These are phyloP conservation scores for Drosophila prosaltans DNA, from an alignment of 1,140 invertebrate genomes.

Conservation along the genomic window DNA sequence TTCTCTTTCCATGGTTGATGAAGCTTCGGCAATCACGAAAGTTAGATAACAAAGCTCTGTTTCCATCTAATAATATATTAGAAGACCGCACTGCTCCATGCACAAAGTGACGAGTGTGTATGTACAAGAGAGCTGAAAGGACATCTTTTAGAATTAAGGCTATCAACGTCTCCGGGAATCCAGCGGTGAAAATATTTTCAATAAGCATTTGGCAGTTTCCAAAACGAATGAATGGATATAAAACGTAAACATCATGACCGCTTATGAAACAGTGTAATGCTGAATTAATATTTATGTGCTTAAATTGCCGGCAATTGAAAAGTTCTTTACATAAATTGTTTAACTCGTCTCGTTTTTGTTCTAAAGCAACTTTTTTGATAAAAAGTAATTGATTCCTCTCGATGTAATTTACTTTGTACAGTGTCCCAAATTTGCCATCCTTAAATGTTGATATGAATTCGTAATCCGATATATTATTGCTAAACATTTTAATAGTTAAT, in stretches of 20 bases:
- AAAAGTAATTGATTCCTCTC: slow-evolving; percentile 88
- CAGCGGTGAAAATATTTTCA: slow-evolving; percentile 89
- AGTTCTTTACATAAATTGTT: slow-evolving; percentile 90
- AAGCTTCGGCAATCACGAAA: slow-evolving; percentile 90
- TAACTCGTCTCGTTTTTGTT: slow-evolving; percentile 87
- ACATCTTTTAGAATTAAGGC: slow-evolving; percentile 91
- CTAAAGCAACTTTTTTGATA: slow-evolving; percentile 90
- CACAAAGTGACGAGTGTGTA: slow-evolving; percentile 93
- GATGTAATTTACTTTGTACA: slow-evolving; percentile 87
- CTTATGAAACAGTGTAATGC: slow-evolving; percentile 90
- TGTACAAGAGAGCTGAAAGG: slow-evolving; percentile 90
- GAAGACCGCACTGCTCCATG: slow-evolving; percentile 94
- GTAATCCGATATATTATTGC: slow-evolving; percentile 84
- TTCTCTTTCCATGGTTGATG: slow-evolving; percentile 88
- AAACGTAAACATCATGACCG: slow-evolving; percentile 89
- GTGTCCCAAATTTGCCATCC: slow-evolving; percentile 85
- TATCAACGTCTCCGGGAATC: slow-evolving; percentile 91
- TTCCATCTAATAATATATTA: slow-evolving; percentile 87
- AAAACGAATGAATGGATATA: slow-evolving; percentile 91
- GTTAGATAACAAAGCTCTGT: slow-evolving; percentile 86
- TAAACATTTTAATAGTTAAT: slow-evolving; percentile 64
- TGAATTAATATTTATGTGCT: slow-evolving; percentile 90
- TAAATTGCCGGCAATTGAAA: slow-evolving; percentile 88
- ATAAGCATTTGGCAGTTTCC: slow-evolving; percentile 92
- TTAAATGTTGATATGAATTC: slow-evolving; percentile 86